Percentiles rank a stretch among this genome's conserved stretches.
phyloP scores from a whole-genome alignment of 2,797 vertebrate species.

The Anas acuta region DNA sequence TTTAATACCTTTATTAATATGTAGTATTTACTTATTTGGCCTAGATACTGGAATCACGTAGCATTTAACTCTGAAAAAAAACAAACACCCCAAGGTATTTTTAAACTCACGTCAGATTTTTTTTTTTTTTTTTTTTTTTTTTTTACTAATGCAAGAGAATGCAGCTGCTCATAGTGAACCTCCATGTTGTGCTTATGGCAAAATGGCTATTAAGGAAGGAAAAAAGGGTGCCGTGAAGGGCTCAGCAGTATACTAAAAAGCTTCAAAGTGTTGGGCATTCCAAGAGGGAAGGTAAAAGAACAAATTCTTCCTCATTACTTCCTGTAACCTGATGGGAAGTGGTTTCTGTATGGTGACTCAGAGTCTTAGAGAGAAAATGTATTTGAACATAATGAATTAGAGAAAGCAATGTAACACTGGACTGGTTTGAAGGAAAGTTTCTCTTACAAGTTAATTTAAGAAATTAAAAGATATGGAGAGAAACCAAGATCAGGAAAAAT shows the following conservation, averaged over 20 bases:
- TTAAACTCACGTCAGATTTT: not conserved
- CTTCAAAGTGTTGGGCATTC: not conserved
- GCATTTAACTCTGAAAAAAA: not conserved
- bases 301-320: not conserved
- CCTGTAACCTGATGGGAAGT: not conserved
- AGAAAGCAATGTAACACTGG: not conserved
- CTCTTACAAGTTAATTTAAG: not conserved
- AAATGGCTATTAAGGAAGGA: not conserved
- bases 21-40: not conserved
- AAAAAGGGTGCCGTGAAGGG: not conserved
- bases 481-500: not conserved
- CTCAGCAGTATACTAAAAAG: not conserved
- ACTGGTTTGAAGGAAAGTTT: not conserved
- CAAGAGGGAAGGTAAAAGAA: not conserved
- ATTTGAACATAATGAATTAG: not conserved
- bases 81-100: rapidly evolving
- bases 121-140: not conserved
- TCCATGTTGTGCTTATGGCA: not conserved
- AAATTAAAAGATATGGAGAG: not conserved
- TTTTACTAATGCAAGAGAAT: not conserved
- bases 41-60: not conserved
- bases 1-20: not conserved
- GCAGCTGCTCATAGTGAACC: rapidly evolving
- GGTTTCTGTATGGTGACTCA: not conserved
- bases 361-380: not conserved